Evolutionary conservation across 2,113 vertebrate genomes (phyloP).

Genomic region (Leptosomus discolor): DNA sequence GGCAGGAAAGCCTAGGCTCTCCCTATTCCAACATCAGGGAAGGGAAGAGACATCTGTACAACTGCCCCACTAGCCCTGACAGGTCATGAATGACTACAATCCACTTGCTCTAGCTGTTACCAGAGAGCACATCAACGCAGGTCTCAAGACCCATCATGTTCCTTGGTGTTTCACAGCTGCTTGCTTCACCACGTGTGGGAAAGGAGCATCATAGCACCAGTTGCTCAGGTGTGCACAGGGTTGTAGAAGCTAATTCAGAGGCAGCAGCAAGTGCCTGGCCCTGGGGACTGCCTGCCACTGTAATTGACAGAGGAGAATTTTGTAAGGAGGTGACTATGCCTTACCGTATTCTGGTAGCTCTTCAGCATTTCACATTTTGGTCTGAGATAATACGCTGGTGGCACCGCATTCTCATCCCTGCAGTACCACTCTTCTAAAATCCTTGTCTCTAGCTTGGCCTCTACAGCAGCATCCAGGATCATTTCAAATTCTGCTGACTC

Average conservation of each 20-base stretch:
- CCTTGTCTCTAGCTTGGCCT: constrained; percentile 91
- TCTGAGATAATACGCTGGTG: constrained; percentile 97
- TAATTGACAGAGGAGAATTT: background rate
- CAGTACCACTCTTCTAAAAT: constrained; percentile 98
- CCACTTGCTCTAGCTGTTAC: background rate
- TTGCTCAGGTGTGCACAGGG: background rate
- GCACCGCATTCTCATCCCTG: constrained; percentile 95
- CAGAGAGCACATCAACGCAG: fast-evolving
- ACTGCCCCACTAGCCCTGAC: background rate
- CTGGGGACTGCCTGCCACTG: background rate
- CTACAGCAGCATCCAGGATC: constrained; percentile 93
- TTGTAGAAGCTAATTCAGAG: background rate
- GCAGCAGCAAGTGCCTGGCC: background rate
- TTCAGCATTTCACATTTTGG: constrained; percentile 90
- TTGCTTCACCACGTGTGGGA: background rate
- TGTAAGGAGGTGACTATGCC: background rate
- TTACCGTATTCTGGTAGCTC: constrained; percentile 87
- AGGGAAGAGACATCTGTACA: background rate
- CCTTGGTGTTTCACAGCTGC: background rate
- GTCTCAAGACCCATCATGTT: fast-evolving
- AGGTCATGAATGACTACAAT: background rate
- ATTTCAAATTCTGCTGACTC: constrained; percentile 97
- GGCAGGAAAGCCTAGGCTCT: background rate
- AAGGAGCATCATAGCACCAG: background rate
- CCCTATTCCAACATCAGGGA: background rate